Conservation (phyloP, 2,888 invertebrate genomes). For the Lochmaea capreae region DNA sequence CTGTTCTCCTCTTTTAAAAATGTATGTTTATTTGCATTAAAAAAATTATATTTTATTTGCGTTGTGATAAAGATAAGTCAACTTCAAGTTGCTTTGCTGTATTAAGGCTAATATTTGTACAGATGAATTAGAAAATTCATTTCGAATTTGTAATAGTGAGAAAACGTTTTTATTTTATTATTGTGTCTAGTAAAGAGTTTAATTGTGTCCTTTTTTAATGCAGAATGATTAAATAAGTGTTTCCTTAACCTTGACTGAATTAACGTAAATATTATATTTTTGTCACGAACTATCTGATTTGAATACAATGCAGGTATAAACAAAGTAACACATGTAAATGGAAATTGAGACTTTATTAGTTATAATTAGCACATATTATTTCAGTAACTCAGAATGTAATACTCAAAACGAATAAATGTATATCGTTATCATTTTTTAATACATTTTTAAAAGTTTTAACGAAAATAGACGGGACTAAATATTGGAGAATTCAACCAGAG, state of each 20-base stretch:
- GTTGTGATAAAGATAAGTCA: constrained; percentile 19
- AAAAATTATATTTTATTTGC: constrained; percentile 12
- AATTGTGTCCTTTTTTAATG: not conserved
- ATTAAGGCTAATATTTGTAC: constrained; percentile 20
- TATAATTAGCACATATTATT: too few species aligned
- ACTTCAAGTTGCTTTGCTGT: constrained; percentile 5
- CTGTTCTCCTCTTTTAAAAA: constrained; percentile 11
- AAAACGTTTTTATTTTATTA: not conserved
- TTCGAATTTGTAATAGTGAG: not conserved
- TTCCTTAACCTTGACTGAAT: not conserved
- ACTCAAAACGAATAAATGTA: too few species aligned
- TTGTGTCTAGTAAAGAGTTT: not conserved
- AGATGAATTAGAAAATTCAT: constrained; percentile 23
- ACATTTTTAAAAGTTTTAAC: too few species aligned
- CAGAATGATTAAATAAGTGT: not conserved
- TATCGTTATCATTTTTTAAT: too few species aligned
- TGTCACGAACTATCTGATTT: not conserved
- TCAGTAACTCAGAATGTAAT: too few species aligned
- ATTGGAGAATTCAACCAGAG: too few species aligned
- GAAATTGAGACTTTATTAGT: too few species aligned
- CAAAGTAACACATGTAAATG: not conserved
- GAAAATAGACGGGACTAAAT: too few species aligned
- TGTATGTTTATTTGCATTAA: constrained; percentile 18
- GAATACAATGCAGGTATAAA: not conserved
- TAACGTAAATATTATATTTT: not conserved